A percentile compares a stretch with the other conserved stretches of the same genome.
These are phyloP conservation scores for Australoheros facetus DNA, from an alignment of 2,797 vertebrate species.

Conservation along the genomic window DNA sequence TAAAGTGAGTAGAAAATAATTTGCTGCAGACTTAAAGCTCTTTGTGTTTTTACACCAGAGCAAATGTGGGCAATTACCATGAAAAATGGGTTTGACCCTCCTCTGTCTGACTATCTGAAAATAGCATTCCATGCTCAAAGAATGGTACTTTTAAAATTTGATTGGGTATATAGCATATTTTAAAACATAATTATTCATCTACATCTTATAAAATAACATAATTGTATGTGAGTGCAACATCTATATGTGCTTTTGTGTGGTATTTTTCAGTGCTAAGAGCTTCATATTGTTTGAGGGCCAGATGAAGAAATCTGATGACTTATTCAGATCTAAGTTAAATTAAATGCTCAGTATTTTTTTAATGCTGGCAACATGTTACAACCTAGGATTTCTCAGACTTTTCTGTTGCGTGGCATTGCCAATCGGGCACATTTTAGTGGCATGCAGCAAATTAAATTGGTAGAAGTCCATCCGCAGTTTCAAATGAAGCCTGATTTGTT, in stretches of 20 bases:
- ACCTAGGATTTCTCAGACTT: neutral
- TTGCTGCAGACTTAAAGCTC: neutral
- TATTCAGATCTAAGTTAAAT: neutral
- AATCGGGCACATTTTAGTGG: neutral
- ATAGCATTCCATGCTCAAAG: neutral
- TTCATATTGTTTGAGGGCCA: neutral
- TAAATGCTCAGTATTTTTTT: neutral
- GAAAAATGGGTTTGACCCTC: neutral
- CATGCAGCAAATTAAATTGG: neutral
- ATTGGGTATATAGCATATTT: neutral
- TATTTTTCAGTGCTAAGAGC: neutral
- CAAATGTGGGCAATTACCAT: neutral
- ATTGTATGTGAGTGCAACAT: neutral
- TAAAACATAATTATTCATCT: neutral
- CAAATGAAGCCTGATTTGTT: conserved; percentile 6
- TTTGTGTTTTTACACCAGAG: neutral
- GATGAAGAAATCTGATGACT: neutral
- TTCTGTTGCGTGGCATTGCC: neutral
- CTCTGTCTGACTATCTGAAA: neutral
- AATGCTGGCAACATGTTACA: no score
- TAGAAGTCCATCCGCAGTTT: neutral
- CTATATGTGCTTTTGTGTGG: neutral
- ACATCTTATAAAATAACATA: neutral
- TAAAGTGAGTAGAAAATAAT: neutral
- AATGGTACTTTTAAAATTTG: neutral